phyloP scores from a whole-genome alignment of 2,113 vertebrate genomes.

The Bambusicola thoracicus region DNA sequence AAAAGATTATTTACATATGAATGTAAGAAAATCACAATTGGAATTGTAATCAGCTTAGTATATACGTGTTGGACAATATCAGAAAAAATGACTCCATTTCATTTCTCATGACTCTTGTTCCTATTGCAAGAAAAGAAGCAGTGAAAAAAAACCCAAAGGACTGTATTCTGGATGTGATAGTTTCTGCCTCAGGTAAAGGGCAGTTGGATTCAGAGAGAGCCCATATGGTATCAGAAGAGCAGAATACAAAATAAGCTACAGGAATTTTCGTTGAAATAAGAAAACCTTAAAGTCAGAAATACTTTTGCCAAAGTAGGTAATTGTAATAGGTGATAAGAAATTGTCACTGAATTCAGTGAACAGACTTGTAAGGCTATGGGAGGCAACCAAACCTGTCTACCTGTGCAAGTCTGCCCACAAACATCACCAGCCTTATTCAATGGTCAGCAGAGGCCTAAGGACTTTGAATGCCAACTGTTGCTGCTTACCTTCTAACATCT shows the following conservation, averaged over 20 bases:
- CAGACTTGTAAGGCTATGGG: background rate
- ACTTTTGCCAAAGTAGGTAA: background rate
- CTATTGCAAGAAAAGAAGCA: background rate
- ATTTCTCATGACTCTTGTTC: background rate
- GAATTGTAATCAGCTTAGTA: background rate
- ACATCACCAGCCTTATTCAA: background rate
- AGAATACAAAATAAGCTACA: background rate
- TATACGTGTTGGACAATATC: background rate
- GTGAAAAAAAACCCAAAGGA: accelerated
- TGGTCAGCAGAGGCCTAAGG: background rate
- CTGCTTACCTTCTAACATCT: background rate
- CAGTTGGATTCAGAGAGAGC: background rate
- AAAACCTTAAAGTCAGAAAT: background rate
- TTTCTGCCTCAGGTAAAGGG: background rate
- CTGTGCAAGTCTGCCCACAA: background rate
- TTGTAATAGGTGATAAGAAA: background rate
- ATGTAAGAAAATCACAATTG: background rate
- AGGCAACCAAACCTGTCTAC: background rate
- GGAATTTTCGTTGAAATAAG: background rate
- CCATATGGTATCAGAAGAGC: background rate
- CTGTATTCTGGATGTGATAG: background rate
- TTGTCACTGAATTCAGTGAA: background rate
- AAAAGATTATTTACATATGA: background rate
- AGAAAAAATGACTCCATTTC: background rate
- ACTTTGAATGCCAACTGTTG: background rate